Evolutionary conservation across 2,797 vertebrate genomes (phyloP), one percentile per base, ranked within the genome.

Genomic region (Gallinago nigripennis): DNA sequence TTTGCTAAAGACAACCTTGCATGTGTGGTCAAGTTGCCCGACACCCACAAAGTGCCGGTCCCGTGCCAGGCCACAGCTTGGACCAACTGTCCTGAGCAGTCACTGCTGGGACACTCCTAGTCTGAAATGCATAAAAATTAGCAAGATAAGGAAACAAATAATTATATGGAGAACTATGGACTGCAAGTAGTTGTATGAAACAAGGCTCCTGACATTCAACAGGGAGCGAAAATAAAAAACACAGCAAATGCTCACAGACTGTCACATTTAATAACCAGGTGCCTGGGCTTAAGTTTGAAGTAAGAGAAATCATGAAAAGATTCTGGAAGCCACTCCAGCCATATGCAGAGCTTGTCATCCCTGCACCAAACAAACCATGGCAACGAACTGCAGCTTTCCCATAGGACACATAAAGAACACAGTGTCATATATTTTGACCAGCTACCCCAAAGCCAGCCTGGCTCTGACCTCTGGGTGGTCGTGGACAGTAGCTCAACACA

Each of bases 11-110:
- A 23, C 41, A 35, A 21, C 43, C 78, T 41, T 27, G 23, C 16
- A 8, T 1, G 0, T n/a, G 14, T 1, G 14, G 18, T 51, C 57
- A 61, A 43, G 16, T 12, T 11, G 41, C 64, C 14, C 60, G 3
- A 11, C 27, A 24, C 19, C 48, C 20, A 12, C 1, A 1, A 27
- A 57, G 9, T 2, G 54, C 58, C 12, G 16, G 21, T 9, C 27
- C n/a, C 4, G 4, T 30, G 25, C 27, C 63, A 56, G 61, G 24
- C 8, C 25, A 39, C 30, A 17, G 35, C 23, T 24, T 33, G 13
- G 56, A n/a, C 11, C 9, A 46, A 30, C 17, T 56, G 23, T 25
- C 51, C 66, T 43, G 16, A 6, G 17, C 24, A 43, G 46, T 41
- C 46, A 76, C 21, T 57, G 30, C 5, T 60, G 76, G 35, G 61